phyloP scores from a whole-genome alignment of 2,797 vertebrate genomes.

The Myotis findleyi region DNA sequence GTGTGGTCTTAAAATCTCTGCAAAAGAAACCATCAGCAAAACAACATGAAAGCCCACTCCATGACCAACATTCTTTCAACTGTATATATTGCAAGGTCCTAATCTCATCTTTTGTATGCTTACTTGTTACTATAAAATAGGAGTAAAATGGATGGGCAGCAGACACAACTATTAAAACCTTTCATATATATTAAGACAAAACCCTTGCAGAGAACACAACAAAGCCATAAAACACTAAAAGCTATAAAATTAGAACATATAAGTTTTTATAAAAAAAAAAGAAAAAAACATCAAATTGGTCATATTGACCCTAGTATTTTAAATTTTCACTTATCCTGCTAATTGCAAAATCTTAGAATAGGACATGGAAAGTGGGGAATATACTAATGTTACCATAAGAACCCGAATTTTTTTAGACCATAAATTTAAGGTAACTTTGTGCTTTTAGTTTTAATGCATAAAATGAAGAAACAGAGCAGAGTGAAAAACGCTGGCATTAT shows the following conservation, averaged over 20 bases:
- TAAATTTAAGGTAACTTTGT: slow-evolving; percentile 59
- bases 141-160: slow-evolving; percentile 4
- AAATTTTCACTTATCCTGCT: slow-evolving; percentile 73
- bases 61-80: background rate
- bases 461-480: slow-evolving; percentile 12
- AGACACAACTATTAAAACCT: slow-evolving; percentile 26
- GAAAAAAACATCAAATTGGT: slow-evolving; percentile 25
- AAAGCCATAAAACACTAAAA: slow-evolving; percentile 48
- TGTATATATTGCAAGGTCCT: background rate
- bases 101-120: slow-evolving; percentile 11
- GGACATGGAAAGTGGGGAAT: slow-evolving; percentile 52
- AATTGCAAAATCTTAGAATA: slow-evolving; percentile 65
- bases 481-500: background rate
- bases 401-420: background rate
- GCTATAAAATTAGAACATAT: slow-evolving; percentile 29
- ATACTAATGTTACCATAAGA: slow-evolving; percentile 57
- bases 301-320: slow-evolving; percentile 44
- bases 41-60: no score
- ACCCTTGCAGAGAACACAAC: slow-evolving; percentile 31
- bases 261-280: slow-evolving; percentile 55
- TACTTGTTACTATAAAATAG: slow-evolving; percentile 10
- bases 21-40: no score
- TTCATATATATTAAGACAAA: slow-evolving; percentile 51
- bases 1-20: background rate
- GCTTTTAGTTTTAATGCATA: slow-evolving; percentile 52